A percentile compares a stretch with the other conserved stretches of the same genome.
phyloP scores from a whole-genome alignment of 2,888 invertebrate species.

The Yponomeuta cagnagella region DNA sequence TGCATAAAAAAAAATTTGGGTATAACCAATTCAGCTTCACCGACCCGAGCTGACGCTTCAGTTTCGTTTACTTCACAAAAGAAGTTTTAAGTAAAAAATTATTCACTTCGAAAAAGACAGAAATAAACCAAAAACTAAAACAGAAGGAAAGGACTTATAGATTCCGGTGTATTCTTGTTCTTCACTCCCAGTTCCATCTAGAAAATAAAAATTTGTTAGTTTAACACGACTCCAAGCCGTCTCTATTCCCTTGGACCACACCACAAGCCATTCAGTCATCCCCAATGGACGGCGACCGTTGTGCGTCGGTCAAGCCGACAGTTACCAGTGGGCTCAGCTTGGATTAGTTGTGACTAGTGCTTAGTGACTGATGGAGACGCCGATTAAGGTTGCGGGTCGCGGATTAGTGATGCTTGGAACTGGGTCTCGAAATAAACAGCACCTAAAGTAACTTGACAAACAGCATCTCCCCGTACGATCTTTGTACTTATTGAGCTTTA shows the following conservation, averaged over 20 bases:
- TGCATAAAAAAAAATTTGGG: too few relatives aligned
- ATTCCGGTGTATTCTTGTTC: not conserved
- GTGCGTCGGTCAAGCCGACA: slow-evolving; percentile 40
- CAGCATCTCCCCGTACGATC: too few relatives aligned
- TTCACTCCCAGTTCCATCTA: not conserved
- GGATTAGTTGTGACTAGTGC: not conserved
- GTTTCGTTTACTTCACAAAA: too few relatives aligned
- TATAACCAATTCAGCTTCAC: too few relatives aligned
- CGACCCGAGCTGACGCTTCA: too few relatives aligned
- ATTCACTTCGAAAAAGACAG: too few relatives aligned
- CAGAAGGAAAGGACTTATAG: too few relatives aligned
- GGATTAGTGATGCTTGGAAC: not conserved
- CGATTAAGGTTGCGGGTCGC: not conserved
- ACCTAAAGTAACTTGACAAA: not conserved
- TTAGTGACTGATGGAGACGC: not conserved
- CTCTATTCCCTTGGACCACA: not conserved
- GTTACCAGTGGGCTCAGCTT: slow-evolving; percentile 23
- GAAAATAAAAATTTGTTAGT: not conserved
- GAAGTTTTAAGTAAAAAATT: too few relatives aligned
- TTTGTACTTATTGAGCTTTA: too few relatives aligned
- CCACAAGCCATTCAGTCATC: slow-evolving; percentile 12
- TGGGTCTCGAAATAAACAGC: not conserved
- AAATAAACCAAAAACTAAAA: too few relatives aligned
- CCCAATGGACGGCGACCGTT: slow-evolving; percentile 31
- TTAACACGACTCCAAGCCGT: not conserved